These are phyloP conservation scores for Papilio polytes DNA, from an alignment of 1,140 invertebrate genomes.

Conservation along the genomic window DNA sequence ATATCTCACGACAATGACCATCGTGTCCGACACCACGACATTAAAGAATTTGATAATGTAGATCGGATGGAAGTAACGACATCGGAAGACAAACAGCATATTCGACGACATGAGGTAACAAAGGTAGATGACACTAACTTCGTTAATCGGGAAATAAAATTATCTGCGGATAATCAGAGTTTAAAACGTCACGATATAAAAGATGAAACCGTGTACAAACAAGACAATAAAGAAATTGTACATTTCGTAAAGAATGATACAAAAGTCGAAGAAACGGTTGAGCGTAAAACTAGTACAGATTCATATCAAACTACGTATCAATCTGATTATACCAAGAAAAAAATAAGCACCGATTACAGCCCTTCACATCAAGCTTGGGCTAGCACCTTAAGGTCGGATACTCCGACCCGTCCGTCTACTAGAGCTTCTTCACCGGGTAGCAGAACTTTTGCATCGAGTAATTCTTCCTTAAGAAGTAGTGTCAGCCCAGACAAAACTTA, in stretches of 20 bases:
- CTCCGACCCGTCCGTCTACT: slow-evolving; percentile 75
- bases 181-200: slow-evolving; percentile 17
- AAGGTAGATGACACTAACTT: neutral
- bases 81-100: neutral
- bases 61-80: slow-evolving; percentile 7
- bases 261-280: slow-evolving; percentile 59
- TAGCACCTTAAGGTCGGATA: slow-evolving; percentile 86
- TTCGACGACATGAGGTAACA: slow-evolving; percentile 1
- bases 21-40: slow-evolving; percentile 33
- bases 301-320: slow-evolving; percentile 86
- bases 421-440: slow-evolving; percentile 78
- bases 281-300: slow-evolving; percentile 60
- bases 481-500: slow-evolving; percentile 83
- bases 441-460: slow-evolving; percentile 76
- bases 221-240: slow-evolving; percentile 38
- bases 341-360: slow-evolving; percentile 86
- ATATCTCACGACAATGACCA: slow-evolving; percentile 17
- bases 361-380: slow-evolving; percentile 89
- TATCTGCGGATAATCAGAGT: neutral
- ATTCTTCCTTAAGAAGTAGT: slow-evolving; percentile 82
- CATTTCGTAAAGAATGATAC: slow-evolving; percentile 47
- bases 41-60: slow-evolving; percentile 23
- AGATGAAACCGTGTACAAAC: slow-evolving; percentile 34
- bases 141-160: neutral
- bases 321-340: slow-evolving; percentile 83